These are phyloP conservation scores for Drosophila meridiana DNA, from an alignment of 2,888 invertebrate species.

Conservation along the genomic window DNA sequence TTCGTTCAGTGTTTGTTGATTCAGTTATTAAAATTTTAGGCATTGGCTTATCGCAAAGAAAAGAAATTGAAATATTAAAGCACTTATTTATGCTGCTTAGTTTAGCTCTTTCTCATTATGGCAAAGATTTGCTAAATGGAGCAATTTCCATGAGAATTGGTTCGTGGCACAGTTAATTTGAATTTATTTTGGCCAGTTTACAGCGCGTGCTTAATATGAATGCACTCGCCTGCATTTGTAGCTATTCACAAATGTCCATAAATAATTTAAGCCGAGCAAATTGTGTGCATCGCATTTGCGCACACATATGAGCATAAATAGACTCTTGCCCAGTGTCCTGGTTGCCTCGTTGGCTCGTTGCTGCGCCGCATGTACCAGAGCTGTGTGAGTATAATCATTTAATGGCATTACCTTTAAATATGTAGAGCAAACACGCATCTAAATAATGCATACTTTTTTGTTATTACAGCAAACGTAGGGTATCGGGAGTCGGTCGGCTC, in stretches of 20 bases:
- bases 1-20: constrained; percentile 30
- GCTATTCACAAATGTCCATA: constrained; percentile 55
- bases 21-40: constrained; percentile 47
- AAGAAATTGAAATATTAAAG: constrained; percentile 41
- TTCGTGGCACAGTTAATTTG: background rate
- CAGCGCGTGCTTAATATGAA: constrained; percentile 10
- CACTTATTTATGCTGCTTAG: constrained; percentile 31
- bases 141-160: background rate
- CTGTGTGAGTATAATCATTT: constrained; percentile 69
- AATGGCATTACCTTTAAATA: constrained; percentile 71
- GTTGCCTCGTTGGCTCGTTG: background rate
- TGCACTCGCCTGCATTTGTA: constrained; percentile 34
- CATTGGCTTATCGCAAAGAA: constrained; percentile 52
- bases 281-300: constrained; percentile 58
- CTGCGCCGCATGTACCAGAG: constrained; percentile 22
- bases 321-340: background rate
- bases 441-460: constrained; percentile 37
- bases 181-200: constrained; percentile 7
- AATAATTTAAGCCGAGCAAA: constrained; percentile 65
- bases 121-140: constrained; percentile 13
- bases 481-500: background rate
- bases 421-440: constrained; percentile 43
- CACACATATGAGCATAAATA: constrained; percentile 41
- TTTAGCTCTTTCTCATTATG: constrained; percentile 7
- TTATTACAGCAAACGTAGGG: constrained; percentile 17